These are phyloP conservation scores for Apteryx mantelli DNA, from an alignment of 2,113 vertebrate species.

Conservation along the genomic window DNA sequence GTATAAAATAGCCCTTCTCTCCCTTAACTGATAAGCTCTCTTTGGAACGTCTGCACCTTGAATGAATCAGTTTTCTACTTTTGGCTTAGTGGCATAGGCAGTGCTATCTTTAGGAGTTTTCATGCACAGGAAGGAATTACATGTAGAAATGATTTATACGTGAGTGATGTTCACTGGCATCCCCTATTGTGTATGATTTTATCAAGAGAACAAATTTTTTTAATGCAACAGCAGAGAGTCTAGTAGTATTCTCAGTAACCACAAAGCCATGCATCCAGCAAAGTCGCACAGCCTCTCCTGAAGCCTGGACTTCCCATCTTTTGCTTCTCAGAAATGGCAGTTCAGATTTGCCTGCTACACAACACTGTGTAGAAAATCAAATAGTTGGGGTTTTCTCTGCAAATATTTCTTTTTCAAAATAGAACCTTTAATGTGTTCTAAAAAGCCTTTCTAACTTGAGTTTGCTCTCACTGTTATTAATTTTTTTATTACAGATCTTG, in stretches of 20 bases:
- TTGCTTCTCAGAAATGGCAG: neutral
- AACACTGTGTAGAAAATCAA: neutral
- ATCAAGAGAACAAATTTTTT: neutral
- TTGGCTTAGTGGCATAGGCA: neutral
- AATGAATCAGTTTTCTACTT: neutral
- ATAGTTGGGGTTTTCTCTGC: neutral
- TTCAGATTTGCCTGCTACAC: neutral
- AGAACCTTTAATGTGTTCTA: slow-evolving; percentile 68
- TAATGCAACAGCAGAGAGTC: neutral
- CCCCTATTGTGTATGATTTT: neutral
- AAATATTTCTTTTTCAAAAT: neutral
- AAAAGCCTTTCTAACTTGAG: slow-evolving; percentile 67
- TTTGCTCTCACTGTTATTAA: slow-evolving; percentile 80
- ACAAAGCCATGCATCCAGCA: rapidly evolving
- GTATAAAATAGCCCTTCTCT: neutral
- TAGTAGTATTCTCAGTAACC: neutral
- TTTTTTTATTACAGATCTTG: slow-evolving; percentile 84
- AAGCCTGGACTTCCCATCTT: neutral
- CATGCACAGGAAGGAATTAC: neutral
- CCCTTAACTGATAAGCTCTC: neutral
- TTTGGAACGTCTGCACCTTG: neutral
- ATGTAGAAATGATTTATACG: neutral
- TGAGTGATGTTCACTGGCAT: neutral
- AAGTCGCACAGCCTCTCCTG: neutral
- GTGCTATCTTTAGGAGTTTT: neutral